phyloP scores from a whole-genome alignment of 2,797 vertebrate genomes.

The Poecilia velifera region DNA sequence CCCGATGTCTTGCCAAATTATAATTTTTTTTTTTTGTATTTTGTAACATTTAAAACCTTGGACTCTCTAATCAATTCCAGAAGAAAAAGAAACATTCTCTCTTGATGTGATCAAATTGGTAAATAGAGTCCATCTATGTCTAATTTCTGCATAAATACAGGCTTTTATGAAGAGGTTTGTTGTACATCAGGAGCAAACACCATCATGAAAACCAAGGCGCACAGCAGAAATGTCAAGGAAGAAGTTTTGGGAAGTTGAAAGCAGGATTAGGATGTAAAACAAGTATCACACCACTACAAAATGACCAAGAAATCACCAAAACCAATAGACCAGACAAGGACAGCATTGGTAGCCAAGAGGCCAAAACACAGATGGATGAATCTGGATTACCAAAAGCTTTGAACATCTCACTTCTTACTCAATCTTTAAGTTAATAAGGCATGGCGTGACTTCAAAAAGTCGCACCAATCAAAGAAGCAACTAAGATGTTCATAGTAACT shows the following conservation, averaged over 20 bases:
- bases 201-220: neutral
- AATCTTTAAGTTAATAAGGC: too few species aligned
- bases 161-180: neutral
- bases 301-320: neutral
- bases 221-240: neutral
- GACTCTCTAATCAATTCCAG: neutral
- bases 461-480: neutral
- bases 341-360: neutral
- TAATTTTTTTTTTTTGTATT: neutral
- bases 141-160: neutral
- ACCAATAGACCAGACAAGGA: neutral
- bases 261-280: neutral
- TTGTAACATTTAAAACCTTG: neutral
- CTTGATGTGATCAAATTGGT: neutral
- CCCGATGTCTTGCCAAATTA: neutral
- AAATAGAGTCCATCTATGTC: neutral
- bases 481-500: neutral
- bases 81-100: neutral
- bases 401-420: neutral
- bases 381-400: neutral
- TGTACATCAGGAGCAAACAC: neutral
- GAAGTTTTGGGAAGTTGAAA: neutral
- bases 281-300: neutral
- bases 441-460: neutral
- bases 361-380: neutral